phyloP scores from a whole-genome alignment of 2,113 vertebrate species.

The Ursus arctos region DNA sequence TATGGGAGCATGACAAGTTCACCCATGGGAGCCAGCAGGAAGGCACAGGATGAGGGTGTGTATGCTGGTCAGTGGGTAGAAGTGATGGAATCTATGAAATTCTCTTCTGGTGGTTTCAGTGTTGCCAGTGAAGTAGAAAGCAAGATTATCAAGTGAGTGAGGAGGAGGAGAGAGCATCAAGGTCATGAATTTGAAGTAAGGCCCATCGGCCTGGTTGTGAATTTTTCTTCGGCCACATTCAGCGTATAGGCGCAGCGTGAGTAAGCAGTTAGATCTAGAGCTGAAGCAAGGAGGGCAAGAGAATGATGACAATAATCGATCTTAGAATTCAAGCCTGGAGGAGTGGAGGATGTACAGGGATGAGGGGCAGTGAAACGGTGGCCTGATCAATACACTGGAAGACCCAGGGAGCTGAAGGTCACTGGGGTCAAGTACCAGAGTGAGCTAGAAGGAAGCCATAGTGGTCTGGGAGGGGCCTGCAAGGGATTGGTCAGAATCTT shows the following conservation, averaged over 20 bases:
- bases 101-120: neutral
- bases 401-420: neutral
- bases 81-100: neutral
- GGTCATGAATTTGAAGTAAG: neutral
- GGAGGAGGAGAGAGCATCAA: neutral
- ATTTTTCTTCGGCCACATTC: neutral
- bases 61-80: neutral
- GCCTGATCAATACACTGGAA: neutral
- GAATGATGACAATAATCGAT: neutral
- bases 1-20: neutral
- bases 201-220: neutral
- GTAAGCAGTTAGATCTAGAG: neutral
- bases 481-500: neutral
- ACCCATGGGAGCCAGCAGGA: neutral
- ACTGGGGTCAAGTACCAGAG: neutral
- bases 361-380: neutral
- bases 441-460: neutral
- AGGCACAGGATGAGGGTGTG: neutral
- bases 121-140: neutral
- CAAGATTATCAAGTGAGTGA: neutral
- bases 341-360: neutral
- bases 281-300: neutral
- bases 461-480: neutral
- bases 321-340: slow-evolving; percentile 17
- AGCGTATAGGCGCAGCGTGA: neutral